A percentile compares a stretch with the other conserved stretches of the same genome.
Conservation (phyloP, 2,113 vertebrate species). For the Ctenodactylus gundi region DNA sequence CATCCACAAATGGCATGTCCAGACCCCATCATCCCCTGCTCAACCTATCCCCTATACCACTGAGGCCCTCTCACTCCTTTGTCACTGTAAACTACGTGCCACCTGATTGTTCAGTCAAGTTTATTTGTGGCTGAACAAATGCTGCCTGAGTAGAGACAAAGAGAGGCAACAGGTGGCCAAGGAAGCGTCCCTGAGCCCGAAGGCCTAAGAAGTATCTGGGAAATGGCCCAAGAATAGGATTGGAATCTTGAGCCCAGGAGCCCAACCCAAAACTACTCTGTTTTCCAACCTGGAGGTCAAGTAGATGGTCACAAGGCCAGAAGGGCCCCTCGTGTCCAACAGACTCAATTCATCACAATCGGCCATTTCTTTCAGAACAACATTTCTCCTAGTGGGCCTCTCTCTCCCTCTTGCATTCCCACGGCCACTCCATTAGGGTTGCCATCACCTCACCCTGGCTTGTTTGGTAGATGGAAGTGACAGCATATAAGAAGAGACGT, state of each 20-base stretch:
- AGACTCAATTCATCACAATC: neutral
- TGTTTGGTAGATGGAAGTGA: neutral
- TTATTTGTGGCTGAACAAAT: neutral
- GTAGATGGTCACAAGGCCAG: neutral
- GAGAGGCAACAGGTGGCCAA: neutral
- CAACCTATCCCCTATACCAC: neutral
- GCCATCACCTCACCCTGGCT: neutral
- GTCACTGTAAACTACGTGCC: neutral
- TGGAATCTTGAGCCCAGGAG: neutral
- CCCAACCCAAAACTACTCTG: neutral
- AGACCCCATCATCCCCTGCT: neutral
- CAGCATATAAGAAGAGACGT: neutral
- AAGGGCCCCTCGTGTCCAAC: neutral
- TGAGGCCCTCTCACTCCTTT: neutral
- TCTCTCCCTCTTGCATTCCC: neutral
- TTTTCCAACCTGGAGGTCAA: neutral
- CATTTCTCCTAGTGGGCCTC: neutral
- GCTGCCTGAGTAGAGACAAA: neutral
- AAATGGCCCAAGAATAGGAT: neutral
- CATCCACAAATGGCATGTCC: neutral
- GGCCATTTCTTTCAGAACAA: neutral
- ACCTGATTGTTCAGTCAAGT: neutral
- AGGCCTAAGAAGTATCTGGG: neutral
- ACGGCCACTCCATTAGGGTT: neutral
- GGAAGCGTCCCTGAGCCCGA: neutral